Evolutionary conservation across 2,797 vertebrate species (phyloP).

Genomic region (Mus spretus): DNA sequence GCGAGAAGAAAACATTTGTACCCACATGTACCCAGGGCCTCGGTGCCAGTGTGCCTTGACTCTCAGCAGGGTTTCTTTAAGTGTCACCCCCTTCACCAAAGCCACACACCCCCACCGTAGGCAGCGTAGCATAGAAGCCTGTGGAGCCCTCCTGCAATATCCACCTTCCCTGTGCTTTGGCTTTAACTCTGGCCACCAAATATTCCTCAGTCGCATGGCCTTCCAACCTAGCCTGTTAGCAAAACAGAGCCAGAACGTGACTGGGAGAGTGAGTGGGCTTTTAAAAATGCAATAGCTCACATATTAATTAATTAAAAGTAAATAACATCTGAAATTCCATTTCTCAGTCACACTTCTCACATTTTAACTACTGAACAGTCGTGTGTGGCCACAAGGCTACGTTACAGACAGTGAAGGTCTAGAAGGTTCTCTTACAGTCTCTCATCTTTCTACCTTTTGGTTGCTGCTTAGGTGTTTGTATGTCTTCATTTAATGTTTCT

Average conservation of each 20-base stretch:
- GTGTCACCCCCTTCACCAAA: not conserved
- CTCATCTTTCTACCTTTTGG: not conserved
- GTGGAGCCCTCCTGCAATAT: not conserved
- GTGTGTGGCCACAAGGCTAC: not conserved
- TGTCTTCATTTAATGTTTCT: not conserved
- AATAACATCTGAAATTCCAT: not conserved
- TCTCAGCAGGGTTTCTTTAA: not conserved
- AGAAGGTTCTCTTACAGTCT: not conserved
- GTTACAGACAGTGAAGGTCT: not conserved
- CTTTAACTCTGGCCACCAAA: not conserved
- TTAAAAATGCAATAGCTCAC: not conserved
- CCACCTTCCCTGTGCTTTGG: not conserved
- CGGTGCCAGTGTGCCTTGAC: not conserved
- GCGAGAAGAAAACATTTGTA: not conserved
- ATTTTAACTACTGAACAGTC: not conserved
- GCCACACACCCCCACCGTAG: not conserved
- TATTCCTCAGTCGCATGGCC: not conserved
- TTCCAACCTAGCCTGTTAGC: not conserved
- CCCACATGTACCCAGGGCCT: not conserved
- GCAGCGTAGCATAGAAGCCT: not conserved
- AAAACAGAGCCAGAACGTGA: not conserved
- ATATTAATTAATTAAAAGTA: slow-evolving; percentile 50
- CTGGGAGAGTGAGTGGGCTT: slow-evolving; percentile 12
- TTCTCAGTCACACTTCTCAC: not conserved
- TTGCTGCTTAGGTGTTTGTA: not conserved